These are phyloP conservation scores for Pitangus sulphuratus DNA, from an alignment of 2,797 vertebrate species.

Conservation along the genomic window DNA sequence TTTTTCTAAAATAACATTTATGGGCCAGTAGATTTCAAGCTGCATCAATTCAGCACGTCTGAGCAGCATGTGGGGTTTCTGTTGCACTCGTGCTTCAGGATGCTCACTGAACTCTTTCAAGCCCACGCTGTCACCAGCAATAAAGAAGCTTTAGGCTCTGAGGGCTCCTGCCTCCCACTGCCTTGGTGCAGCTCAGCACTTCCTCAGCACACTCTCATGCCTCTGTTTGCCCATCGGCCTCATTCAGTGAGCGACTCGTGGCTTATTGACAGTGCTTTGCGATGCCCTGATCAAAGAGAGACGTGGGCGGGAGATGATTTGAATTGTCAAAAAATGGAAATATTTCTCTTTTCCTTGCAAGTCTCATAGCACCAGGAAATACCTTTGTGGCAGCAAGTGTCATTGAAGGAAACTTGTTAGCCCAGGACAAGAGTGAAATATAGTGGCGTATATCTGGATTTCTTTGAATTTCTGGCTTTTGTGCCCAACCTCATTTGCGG, in stretches of 20 bases:
- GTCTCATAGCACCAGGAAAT: background rate
- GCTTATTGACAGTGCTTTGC: background rate
- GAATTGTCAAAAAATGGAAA: background rate
- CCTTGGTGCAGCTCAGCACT: background rate
- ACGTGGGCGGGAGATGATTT: fast-evolving
- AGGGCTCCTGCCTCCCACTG: background rate
- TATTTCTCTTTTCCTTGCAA: background rate
- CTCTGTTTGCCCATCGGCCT: fast-evolving
- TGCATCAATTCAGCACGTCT: background rate
- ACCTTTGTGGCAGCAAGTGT: background rate
- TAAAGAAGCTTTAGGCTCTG: background rate
- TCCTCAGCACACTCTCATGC: background rate
- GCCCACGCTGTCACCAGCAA: background rate
- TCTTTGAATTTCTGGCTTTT: constrained; percentile 12
- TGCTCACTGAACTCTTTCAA: background rate
- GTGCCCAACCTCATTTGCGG: background rate
- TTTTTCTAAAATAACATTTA: background rate
- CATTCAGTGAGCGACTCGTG: background rate
- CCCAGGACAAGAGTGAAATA: background rate
- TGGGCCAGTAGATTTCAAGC: background rate
- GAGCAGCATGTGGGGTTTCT: background rate
- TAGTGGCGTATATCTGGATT: background rate
- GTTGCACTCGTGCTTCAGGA: fast-evolving
- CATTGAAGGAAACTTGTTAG: background rate
- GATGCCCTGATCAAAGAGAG: background rate